Base-by-base conservation (phyloP, 1,140 invertebrate genomes). In the Cotesia glomerata region DNA sequence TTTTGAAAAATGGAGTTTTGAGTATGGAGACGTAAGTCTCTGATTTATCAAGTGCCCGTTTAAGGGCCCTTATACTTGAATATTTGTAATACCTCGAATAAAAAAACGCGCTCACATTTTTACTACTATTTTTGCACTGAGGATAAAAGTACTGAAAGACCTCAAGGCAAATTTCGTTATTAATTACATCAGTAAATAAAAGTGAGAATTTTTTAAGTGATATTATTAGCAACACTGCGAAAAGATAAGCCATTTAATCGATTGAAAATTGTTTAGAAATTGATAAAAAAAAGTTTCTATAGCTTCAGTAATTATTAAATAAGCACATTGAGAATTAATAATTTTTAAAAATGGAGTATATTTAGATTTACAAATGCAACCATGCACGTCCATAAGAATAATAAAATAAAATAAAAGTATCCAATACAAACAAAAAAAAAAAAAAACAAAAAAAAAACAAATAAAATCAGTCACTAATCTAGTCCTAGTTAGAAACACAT, bases 1-100 rank as follows among this genome's bases (percentile, higher is more conserved):
- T 3, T 98, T 98, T 84, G 93, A 96, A 84, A 95, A 96, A 83
- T 99, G 97, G 97, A 98, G 97, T 78, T 90, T 93, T 75, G 93
- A 95, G 76, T 98, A 94, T 87, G 97, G 97, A 14, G 97, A 97
- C 79, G 90, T 95, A 39, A 93, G 92, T 76, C 86, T 93, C 76
- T 94, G 88, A 86, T 84, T 74, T 51, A 78, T 74, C 71, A 59
- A 74, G 56, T 11, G 69, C 71, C 75, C 76, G 54, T 67, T 58
- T 9, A 61, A 67, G 69, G 63, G 69, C 34, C 54, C 16, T 39
- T 78, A 80, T 35, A 49, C 51, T 74, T 74, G 26, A 67, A 35
- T 54, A 67, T 49, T 49, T 64, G 39, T 45, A 45, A 45, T 45
- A 45, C 5, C 39, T 45, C 39, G 7, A 45, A 45, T 45, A 45